phyloP scores from a whole-genome alignment of 2,888 invertebrate species.

The Silvanus unidentatus region DNA sequence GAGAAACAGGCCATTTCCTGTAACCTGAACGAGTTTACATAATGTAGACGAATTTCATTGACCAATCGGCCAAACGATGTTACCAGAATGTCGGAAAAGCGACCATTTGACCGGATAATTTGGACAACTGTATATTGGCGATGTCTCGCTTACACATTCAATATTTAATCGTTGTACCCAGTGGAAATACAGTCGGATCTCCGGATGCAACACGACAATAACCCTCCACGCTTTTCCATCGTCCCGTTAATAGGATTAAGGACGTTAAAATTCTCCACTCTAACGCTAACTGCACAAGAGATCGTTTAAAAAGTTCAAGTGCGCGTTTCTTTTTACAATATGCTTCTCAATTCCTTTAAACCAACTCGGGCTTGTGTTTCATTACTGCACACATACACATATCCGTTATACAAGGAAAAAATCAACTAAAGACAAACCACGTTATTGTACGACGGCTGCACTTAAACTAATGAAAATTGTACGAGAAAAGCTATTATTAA shows the following conservation, averaged over 20 bases:
- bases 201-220: too few species aligned
- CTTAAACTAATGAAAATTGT: conserved; percentile 4
- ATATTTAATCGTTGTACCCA: conserved; percentile 26
- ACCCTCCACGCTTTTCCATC: too few species aligned
- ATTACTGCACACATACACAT: neutral
- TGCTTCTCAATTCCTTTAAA: conserved; percentile 23
- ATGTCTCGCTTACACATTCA: neutral
- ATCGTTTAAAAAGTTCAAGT: conserved; percentile 20
- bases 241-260: conserved; percentile 32
- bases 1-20: conserved; percentile 29
- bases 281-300: conserved; percentile 23
- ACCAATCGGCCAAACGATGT: conserved; percentile 14
- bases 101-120: too few species aligned
- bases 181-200: conserved; percentile 8
- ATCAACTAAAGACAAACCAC: conserved; percentile 1
- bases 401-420: too few species aligned
- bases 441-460: neutral
- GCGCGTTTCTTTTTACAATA: conserved; percentile 22
- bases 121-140: too few species aligned
- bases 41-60: conserved; percentile 22
- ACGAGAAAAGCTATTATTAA: neutral
- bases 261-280: conserved; percentile 32
- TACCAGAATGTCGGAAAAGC: neutral
- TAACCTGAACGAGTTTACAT: conserved; percentile 31
- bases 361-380: conserved; percentile 10